These are phyloP conservation scores for Catocala nupta DNA, from an alignment of 2,888 invertebrate species.

Conservation along the genomic window DNA sequence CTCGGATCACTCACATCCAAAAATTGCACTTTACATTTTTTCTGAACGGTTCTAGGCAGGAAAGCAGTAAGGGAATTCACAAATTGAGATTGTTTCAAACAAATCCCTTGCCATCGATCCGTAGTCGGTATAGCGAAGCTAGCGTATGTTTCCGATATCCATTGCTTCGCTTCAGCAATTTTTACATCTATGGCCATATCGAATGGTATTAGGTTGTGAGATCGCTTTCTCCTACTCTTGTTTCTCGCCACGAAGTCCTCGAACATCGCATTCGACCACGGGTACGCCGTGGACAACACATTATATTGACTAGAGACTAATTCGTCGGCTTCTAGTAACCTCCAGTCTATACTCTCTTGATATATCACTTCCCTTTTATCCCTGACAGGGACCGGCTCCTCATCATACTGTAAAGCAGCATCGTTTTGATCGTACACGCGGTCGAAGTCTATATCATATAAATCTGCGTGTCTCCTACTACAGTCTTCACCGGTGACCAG, in stretches of 20 bases:
- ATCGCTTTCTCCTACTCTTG: slow-evolving; percentile 84
- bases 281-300: slow-evolving; percentile 82
- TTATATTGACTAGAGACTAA: slow-evolving; percentile 82
- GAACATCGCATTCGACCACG: slow-evolving; percentile 84
- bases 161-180: slow-evolving; percentile 93
- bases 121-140: slow-evolving; percentile 95
- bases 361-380: slow-evolving; percentile 75
- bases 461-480: slow-evolving; percentile 88
- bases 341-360: slow-evolving; percentile 79
- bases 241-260: slow-evolving; percentile 85
- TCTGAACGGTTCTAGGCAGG: slow-evolving; percentile 91
- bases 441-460: slow-evolving; percentile 87
- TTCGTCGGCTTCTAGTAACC: slow-evolving; percentile 80
- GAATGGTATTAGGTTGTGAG: slow-evolving; percentile 76
- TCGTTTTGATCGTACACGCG: slow-evolving; percentile 86
- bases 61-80: slow-evolving; percentile 93
- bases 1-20: slow-evolving; percentile 93
- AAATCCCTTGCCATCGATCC: slow-evolving; percentile 93
- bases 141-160: slow-evolving; percentile 95
- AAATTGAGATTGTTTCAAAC: slow-evolving; percentile 92
- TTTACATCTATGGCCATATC: slow-evolving; percentile 89
- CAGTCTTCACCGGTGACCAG: slow-evolving; percentile 92
- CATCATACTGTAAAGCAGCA: slow-evolving; percentile 78
- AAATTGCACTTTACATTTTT: slow-evolving; percentile 92
- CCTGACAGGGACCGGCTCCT: slow-evolving; percentile 72